Evolutionary conservation across 1,140 invertebrate species (phyloP).

Genomic region (Carposina sasakii): DNA sequence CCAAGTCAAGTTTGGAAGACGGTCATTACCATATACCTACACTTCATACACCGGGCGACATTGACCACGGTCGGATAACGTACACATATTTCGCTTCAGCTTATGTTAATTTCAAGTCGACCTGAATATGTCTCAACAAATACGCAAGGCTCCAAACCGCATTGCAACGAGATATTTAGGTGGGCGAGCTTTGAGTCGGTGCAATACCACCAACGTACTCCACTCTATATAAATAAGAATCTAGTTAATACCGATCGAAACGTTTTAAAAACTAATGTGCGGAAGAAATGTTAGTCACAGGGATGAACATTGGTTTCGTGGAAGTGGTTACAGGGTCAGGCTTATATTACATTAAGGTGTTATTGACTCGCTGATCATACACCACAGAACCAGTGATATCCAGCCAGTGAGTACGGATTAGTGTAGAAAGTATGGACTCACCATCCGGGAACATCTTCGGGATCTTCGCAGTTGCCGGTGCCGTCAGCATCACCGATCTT

Average conservation of each 20-base stretch:
- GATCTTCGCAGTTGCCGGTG: conserved; percentile 93
- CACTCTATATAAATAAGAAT: neutral
- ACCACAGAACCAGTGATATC: neutral
- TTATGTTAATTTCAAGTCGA: conserved; percentile 39
- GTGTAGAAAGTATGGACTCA: conserved; percentile 73
- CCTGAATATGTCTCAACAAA: conserved; percentile 33
- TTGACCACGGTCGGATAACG: conserved; percentile 38
- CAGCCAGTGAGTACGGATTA: neutral
- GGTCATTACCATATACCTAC: conserved; percentile 47
- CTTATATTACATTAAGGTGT: conserved; percentile 16
- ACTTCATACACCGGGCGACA: conserved; percentile 34
- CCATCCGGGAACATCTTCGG: conserved; percentile 95
- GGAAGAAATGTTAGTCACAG: conserved; percentile 64
- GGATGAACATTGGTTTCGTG: conserved; percentile 39
- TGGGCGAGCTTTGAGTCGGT: conserved; percentile 16
- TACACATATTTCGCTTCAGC: conserved; percentile 30
- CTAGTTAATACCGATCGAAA: neutral
- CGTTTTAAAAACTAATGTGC: conserved; percentile 26
- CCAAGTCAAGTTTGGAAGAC: conserved; percentile 21
- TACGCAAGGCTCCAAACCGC: conserved; percentile 33
- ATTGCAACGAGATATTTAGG: conserved; percentile 25
- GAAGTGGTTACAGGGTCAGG: conserved; percentile 43
- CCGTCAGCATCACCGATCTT: conserved; percentile 92
- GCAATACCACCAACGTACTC: neutral
- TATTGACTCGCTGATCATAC: conserved; percentile 6